Evolutionary conservation across 2,113 vertebrate species (phyloP).

Genomic region (Myrmecobius fasciatus): DNA sequence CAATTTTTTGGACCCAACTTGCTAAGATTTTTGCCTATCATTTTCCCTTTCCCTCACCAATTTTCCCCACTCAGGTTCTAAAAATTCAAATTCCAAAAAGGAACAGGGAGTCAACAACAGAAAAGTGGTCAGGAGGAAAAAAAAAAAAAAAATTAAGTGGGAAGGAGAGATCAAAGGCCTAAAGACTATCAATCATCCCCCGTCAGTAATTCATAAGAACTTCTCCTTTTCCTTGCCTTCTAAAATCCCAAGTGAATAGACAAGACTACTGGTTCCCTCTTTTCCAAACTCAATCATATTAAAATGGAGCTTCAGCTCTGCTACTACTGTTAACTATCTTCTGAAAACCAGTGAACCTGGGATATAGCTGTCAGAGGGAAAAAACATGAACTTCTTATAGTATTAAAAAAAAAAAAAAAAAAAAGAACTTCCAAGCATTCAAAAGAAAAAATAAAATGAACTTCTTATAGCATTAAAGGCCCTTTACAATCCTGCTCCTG

Average conservation of each 20-base stretch:
- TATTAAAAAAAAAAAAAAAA: no score
- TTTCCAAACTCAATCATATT: not conserved
- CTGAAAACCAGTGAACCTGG: not conserved
- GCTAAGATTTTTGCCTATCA: slow-evolving; percentile 45
- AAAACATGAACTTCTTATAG: no score
- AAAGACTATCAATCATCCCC: not conserved
- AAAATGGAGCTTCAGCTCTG: not conserved
- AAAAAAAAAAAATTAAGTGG: not conserved
- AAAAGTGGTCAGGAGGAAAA: not conserved
- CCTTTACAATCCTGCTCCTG: not conserved
- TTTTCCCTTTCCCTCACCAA: slow-evolving; percentile 66
- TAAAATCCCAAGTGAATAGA: not conserved
- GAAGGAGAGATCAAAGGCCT: not conserved
- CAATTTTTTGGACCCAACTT: slow-evolving; percentile 67
- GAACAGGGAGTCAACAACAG: slow-evolving; percentile 13
- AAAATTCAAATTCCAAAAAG: slow-evolving; percentile 65
- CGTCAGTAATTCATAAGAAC: not conserved
- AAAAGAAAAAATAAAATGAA: not conserved
- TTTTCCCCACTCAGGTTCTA: slow-evolving; percentile 46
- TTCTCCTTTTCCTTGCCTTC: not conserved
- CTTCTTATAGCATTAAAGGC: not conserved
- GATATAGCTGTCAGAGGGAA: no score
- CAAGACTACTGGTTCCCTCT: not conserved
- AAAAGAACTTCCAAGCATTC: not conserved
- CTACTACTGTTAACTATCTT: not conserved